Base-by-base conservation (phyloP, 2,888 invertebrate genomes). In the Tetrapedia diversipes region DNA sequence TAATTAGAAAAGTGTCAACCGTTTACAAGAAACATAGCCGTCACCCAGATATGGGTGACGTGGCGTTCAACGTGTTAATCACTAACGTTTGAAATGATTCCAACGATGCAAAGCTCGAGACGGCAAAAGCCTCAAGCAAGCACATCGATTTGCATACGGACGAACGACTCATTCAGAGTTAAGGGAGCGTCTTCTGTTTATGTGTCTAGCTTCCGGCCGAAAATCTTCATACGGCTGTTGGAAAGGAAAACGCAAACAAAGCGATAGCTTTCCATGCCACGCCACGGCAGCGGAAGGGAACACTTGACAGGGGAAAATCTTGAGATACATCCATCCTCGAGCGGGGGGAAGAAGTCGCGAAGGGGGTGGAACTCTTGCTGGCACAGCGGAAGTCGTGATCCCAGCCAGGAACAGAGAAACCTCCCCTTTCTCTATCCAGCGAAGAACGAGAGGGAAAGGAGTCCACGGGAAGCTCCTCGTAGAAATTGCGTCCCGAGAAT, bases 401-500 rank as follows among this genome's bases (percentile, higher is more conserved):
- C n/a, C 66, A 72, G 68, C 65, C 53, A 79, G 53, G 47, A 61
- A 65, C 59, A 45, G 56, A 66, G 59, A 43, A 41, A 45, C 11
- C 54, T 32, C 45, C 56, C n/a, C n/a, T n/a, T 37, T 11, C 22
- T 29, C 19, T n/a, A n/a, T n/a, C n/a, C 49, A 56, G 29, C 32
- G 56, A 6, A 41, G 69, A 14, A 7, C 22, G 59, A 56, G 47
- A 72, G 53, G 27, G 56, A 69, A 61, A 43, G 37, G 57, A 71
- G 65, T 53, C 37, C 11, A 32, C 37, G 43, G 65, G 60, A 74
- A 81, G 65, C 67, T 57, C 68, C 60, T 73, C 77, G 71, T 71
- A 76, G 78, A 80, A 82, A 86, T 87, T 86, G 86, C 87, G 85
- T 87, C 80, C 67, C 43, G 82, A 86, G 86, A 83, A 86, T 87